Evolutionary conservation across 2,113 vertebrate species (phyloP).

Genomic region (Arothron firmamentum): DNA sequence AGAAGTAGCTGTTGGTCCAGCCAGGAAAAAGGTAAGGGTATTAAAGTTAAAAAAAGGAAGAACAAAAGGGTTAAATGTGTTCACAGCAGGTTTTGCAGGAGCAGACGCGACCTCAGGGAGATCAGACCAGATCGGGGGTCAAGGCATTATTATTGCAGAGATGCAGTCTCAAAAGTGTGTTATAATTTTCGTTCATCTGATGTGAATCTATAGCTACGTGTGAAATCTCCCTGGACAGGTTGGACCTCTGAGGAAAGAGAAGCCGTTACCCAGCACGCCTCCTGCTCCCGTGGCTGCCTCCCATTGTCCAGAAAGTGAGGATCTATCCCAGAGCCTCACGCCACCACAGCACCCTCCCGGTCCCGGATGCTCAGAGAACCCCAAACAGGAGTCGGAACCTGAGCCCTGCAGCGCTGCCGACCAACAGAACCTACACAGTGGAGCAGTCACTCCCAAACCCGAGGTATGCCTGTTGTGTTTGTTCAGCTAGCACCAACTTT

Average conservation of each 20-base stretch:
- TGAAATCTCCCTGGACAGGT: conserved; percentile 38
- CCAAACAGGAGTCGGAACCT: conserved; percentile 36
- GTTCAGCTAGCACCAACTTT: neutral
- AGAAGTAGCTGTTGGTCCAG: conserved; percentile 80
- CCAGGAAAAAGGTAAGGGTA: conserved; percentile 78
- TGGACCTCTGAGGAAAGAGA: conserved; percentile 50
- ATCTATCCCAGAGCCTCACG: neutral
- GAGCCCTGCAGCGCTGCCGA: conserved; percentile 48
- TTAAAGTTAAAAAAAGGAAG: neutral
- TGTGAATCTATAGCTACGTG: neutral
- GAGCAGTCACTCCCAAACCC: conserved; percentile 50
- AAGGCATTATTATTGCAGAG: conserved; percentile 41
- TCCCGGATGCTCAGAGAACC: conserved; percentile 30
- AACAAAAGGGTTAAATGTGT: neutral
- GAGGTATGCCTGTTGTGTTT: conserved; percentile 54
- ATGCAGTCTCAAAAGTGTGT: neutral
- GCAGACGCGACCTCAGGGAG: conserved; percentile 38
- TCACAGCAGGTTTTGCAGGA: conserved; percentile 48
- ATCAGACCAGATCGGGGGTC: conserved; percentile 17
- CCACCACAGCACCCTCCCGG: conserved; percentile 25
- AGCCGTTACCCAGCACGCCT: conserved; percentile 31
- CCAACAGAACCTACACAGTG: conserved; percentile 38
- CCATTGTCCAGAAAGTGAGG: conserved; percentile 19
- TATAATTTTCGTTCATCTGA: neutral
- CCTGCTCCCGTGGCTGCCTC: conserved; percentile 20